Conservation (phyloP, 2,797 vertebrate genomes). For the Cirrhinus mrigala region DNA sequence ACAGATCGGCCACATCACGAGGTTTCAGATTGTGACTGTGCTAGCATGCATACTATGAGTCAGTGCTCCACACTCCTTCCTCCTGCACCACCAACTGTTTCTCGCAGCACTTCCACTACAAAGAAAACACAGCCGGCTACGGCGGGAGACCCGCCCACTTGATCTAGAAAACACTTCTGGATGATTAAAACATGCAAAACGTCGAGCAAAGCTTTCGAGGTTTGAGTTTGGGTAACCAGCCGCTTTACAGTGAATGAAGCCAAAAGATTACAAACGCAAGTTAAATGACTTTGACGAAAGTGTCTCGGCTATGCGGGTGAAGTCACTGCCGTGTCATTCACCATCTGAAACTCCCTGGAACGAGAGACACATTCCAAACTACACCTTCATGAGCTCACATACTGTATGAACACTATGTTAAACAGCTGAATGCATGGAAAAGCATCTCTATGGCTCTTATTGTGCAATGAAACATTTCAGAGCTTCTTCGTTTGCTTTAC, state of each 20-base stretch:
- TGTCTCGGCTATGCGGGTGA: not conserved
- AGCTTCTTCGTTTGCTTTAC: not conserved
- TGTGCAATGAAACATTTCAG: not conserved
- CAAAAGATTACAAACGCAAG: not conserved
- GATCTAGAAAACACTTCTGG: not conserved
- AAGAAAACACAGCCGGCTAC: not conserved
- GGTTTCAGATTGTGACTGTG: not conserved
- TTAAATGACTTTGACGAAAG: not conserved
- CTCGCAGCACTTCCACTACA: not conserved
- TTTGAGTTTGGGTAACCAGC: not conserved
- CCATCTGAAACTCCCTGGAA: conserved; percentile 1
- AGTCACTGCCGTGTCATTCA: not conserved
- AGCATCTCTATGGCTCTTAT: not conserved
- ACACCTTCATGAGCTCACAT: not conserved
- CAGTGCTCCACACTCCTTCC: not conserved
- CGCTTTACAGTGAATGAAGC: not conserved
- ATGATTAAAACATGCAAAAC: not conserved
- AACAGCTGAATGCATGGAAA: not conserved
- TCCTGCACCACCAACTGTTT: not conserved
- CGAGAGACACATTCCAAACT: not conserved
- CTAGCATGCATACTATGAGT: not conserved
- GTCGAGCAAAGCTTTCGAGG: not conserved
- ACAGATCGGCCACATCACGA: not conserved
- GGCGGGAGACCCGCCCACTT: not conserved
- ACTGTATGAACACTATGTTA: not conserved